phyloP scores from a whole-genome alignment of 2,888 invertebrate genomes.

The Conops quadrifasciatus region DNA sequence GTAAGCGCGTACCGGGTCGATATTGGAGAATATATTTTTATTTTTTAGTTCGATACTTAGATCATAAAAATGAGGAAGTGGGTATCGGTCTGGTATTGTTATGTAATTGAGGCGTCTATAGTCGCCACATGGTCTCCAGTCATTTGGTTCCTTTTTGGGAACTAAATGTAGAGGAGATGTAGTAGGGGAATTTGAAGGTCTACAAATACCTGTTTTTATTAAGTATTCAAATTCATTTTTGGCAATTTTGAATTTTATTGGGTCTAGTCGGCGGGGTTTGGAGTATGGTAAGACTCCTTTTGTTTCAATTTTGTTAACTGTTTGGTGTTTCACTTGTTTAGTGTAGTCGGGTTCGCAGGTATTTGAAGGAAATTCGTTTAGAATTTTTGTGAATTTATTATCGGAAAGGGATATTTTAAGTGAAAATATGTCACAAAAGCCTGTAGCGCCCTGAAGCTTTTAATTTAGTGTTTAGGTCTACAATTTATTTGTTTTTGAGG shows the following conservation, averaged over 20 bases:
- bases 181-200: conserved; percentile 14
- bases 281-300: conserved; percentile 26
- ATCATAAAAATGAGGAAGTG: conserved; percentile 23
- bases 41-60: background rate
- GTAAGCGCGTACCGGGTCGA: no score
- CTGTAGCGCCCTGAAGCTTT: background rate
- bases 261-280: conserved; percentile 7
- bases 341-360: conserved; percentile 19
- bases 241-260: background rate
- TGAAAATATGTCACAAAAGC: conserved; percentile 4
- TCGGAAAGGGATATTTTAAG: background rate
- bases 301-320: conserved; percentile 25
- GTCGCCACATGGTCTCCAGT: conserved; percentile 10
- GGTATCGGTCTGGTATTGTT: conserved; percentile 9
- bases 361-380: conserved; percentile 3
- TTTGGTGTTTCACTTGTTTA: conserved; percentile 21
- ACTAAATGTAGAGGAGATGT: conserved; percentile 21
- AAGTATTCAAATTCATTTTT: conserved; percentile 26
- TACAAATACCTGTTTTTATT: background rate
- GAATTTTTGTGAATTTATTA: conserved; percentile 17
- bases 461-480: background rate
- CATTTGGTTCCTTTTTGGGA: conserved; percentile 31
- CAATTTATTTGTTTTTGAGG: background rate
- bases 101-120: conserved; percentile 17
- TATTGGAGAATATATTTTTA: background rate